phyloP scores from a whole-genome alignment of 2,888 invertebrate species.

The Mesorhabditis belari region DNA sequence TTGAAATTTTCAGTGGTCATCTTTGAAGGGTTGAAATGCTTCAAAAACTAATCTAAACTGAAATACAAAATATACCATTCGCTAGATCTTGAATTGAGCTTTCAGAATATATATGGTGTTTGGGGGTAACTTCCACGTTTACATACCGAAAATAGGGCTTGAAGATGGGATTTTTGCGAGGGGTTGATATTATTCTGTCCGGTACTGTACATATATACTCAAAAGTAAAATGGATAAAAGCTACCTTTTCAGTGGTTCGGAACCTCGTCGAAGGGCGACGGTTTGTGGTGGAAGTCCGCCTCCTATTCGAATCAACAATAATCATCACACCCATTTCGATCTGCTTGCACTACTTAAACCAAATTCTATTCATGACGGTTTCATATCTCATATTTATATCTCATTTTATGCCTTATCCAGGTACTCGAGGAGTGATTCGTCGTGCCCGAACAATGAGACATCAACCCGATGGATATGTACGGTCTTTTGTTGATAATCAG shows the following conservation, averaged over 20 bases:
- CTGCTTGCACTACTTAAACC: background rate
- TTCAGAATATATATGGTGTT: background rate
- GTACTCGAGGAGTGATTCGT: constrained; percentile 15
- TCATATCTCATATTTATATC: background rate
- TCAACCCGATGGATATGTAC: constrained; percentile 34
- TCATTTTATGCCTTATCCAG: background rate
- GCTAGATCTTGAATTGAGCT: too few species aligned
- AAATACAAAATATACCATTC: too few species aligned
- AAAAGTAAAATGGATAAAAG: too few species aligned
- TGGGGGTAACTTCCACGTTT: too few species aligned
- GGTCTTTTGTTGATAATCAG: constrained; percentile 39
- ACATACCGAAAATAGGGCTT: too few species aligned
- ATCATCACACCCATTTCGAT: background rate
- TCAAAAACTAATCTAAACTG: too few species aligned
- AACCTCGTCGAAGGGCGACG: background rate
- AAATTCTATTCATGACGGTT: background rate
- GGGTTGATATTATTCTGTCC: too few species aligned
- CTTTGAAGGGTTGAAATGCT: too few species aligned
- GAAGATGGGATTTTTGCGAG: too few species aligned
- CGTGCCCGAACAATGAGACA: constrained; percentile 37
- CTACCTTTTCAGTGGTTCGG: too few species aligned
- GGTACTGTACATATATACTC: too few species aligned
- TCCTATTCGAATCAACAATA: background rate
- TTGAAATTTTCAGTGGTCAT: too few species aligned
- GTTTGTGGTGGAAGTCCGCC: background rate